Evolutionary conservation across 1,140 invertebrate species (phyloP).

Genomic region (Drosophila pruinosa): DNA sequence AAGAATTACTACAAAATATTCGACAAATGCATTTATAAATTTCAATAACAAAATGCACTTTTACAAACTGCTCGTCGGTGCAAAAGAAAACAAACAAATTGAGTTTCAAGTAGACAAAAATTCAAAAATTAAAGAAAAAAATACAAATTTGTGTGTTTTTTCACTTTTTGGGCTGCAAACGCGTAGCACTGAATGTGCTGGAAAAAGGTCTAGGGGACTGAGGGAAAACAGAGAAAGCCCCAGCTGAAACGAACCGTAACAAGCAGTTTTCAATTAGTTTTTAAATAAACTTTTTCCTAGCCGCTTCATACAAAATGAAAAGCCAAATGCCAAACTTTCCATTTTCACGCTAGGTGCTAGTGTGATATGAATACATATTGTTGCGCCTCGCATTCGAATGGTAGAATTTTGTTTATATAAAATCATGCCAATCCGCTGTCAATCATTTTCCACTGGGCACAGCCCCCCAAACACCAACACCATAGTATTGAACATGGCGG

Average conservation of each 20-base stretch:
- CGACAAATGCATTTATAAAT: slow-evolving; percentile 58
- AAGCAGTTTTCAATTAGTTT: slow-evolving; percentile 79
- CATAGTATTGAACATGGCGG: slow-evolving; percentile 63
- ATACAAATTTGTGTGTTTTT: slow-evolving; percentile 7
- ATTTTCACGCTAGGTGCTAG: slow-evolving; percentile 48
- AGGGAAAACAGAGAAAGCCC: not conserved
- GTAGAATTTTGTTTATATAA: slow-evolving; percentile 67
- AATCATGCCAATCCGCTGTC: slow-evolving; percentile 82
- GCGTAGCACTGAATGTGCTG: slow-evolving; percentile 56
- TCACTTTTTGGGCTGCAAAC: slow-evolving; percentile 27
- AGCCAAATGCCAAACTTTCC: slow-evolving; percentile 54
- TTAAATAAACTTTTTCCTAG: slow-evolving; percentile 69
- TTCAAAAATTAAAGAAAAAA: slow-evolving; percentile 13
- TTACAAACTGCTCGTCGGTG: slow-evolving; percentile 33
- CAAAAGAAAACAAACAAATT: slow-evolving; percentile 67
- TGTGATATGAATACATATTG: slow-evolving; percentile 27
- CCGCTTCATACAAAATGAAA: slow-evolving; percentile 40
- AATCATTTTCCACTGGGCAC: slow-evolving; percentile 77
- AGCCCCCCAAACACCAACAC: slow-evolving; percentile 5
- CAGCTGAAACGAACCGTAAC: slow-evolving; percentile 25
- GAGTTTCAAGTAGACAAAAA: slow-evolving; percentile 48
- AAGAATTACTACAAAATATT: slow-evolving; percentile 22
- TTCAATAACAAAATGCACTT: slow-evolving; percentile 77
- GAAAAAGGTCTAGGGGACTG: too few species aligned
- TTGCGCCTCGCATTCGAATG: slow-evolving; percentile 36